phyloP scores from a whole-genome alignment of 2,797 vertebrate species.

The Liparis tanakae region DNA sequence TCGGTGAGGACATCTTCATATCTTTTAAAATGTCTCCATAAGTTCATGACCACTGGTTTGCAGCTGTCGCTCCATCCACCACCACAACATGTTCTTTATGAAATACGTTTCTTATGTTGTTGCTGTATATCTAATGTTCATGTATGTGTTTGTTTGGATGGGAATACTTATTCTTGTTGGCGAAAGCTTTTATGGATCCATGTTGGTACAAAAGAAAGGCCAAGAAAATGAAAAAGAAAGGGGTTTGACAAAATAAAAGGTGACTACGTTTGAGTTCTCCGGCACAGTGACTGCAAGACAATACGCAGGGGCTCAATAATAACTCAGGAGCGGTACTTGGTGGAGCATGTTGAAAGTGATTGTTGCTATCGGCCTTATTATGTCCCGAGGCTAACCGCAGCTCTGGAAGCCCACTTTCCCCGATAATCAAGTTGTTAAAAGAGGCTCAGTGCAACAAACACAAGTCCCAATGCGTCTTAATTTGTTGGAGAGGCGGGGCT shows the following conservation, averaged over 20 bases:
- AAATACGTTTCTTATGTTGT: not conserved
- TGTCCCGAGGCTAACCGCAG: constrained; percentile 3
- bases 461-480: constrained; percentile 29
- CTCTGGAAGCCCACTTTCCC: constrained; percentile 1
- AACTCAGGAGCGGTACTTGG: not conserved
- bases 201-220: not conserved
- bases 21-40: not conserved
- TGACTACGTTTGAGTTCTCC: not conserved
- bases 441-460: constrained; percentile 12
- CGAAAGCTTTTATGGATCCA: not conserved
- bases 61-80: not conserved
- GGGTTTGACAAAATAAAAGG: not conserved
- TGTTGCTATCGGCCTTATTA: not conserved
- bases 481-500: constrained; percentile 6
- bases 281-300: not conserved
- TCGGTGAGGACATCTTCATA: not conserved
- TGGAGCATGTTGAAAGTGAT: not conserved
- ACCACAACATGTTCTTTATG: not conserved
- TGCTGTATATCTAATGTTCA: not conserved
- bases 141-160: not conserved
- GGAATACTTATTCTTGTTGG: not conserved
- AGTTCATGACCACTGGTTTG: not conserved
- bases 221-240: not conserved
- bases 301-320: not conserved
- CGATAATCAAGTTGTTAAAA: constrained; percentile 36